These are phyloP conservation scores for Drosophila infuscata DNA, from an alignment of 2,888 invertebrate genomes.

Conservation along the genomic window DNA sequence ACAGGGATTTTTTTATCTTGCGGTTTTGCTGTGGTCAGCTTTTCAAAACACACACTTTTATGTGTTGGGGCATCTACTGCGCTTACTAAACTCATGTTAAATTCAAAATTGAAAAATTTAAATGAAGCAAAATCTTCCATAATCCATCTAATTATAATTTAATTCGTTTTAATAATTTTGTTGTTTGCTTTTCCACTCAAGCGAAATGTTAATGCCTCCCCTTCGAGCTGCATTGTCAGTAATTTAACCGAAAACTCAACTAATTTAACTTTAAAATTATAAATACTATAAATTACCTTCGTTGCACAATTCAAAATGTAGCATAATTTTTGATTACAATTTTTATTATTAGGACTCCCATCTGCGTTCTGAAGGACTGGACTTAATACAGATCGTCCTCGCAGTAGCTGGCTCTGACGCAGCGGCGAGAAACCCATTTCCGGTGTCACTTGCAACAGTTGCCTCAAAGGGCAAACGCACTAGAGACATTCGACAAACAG, in stretches of 20 bases:
- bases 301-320: background rate
- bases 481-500: background rate
- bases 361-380: background rate
- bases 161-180: background rate
- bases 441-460: conserved; percentile 43
- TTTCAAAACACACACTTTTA: background rate
- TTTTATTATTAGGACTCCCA: background rate
- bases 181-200: background rate
- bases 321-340: background rate
- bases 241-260: background rate
- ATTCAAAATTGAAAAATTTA: background rate
- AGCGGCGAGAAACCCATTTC: conserved; percentile 39
- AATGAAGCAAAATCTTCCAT: background rate
- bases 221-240: too few relatives aligned
- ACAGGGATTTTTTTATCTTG: background rate
- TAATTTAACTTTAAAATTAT: background rate
- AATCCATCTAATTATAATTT: background rate
- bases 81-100: background rate
- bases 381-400: background rate
- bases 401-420: conserved; percentile 24
- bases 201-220: background rate
- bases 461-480: conserved; percentile 17
- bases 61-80: background rate
- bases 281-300: too few relatives aligned
- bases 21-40: background rate